Evolutionary conservation across 2,888 invertebrate genomes (phyloP).

Genomic region (Nematopogon swammerdamellus): DNA sequence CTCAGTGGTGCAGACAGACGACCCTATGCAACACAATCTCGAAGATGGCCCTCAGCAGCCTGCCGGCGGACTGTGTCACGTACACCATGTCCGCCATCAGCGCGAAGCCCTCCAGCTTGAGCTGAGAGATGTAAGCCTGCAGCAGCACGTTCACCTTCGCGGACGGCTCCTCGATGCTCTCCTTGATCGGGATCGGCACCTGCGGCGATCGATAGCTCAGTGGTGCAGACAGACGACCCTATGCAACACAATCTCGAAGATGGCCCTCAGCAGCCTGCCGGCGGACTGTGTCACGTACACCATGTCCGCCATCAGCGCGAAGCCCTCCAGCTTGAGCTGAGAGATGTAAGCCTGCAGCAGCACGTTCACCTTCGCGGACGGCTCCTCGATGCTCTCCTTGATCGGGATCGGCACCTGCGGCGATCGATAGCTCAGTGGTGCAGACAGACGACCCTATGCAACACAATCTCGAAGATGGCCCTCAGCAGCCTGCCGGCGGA

Average conservation of each 20-base stretch:
- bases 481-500: slow-evolving; percentile 92
- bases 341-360: slow-evolving; percentile 97
- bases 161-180: slow-evolving; percentile 95
- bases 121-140: slow-evolving; percentile 97
- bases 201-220: slow-evolving; percentile 58
- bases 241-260: slow-evolving; percentile 93
- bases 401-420: slow-evolving; percentile 97
- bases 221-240: slow-evolving; percentile 14
- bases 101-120: slow-evolving; percentile 97
- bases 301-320: slow-evolving; percentile 99
- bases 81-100: slow-evolving; percentile 99
- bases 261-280: slow-evolving; percentile 89
- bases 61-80: slow-evolving; percentile 94
- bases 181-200: slow-evolving; percentile 98
- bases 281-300: slow-evolving; percentile 98
- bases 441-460: too few species aligned
- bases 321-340: slow-evolving; percentile 95
- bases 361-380: slow-evolving; percentile 95
- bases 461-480: slow-evolving; percentile 96
- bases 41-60: slow-evolving; percentile 93
- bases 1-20: too few species aligned
- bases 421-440: too few species aligned
- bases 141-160: slow-evolving; percentile 95
- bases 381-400: slow-evolving; percentile 97
- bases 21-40: slow-evolving; percentile 86